Evolutionary conservation across 2,888 invertebrate species (phyloP).

Genomic region (Ctena decussata): DNA sequence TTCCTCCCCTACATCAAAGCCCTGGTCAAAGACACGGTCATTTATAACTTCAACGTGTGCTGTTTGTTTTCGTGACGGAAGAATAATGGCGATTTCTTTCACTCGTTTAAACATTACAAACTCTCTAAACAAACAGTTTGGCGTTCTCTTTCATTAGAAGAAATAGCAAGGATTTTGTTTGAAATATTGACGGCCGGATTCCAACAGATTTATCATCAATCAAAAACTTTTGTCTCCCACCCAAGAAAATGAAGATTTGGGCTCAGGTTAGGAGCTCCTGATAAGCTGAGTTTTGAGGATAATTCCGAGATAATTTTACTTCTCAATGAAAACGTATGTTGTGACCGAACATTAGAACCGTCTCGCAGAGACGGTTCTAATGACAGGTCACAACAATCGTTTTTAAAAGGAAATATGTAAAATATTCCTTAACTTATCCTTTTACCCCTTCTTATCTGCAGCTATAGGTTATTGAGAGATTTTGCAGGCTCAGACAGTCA

Average conservation of each 20-base stretch:
- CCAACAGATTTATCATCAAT: background rate
- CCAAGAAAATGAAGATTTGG: background rate
- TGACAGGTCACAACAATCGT: no score
- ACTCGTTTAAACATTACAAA: background rate
- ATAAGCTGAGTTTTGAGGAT: no score
- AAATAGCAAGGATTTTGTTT: background rate
- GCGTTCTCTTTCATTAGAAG: background rate
- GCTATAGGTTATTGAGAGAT: background rate
- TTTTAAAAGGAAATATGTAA: no score
- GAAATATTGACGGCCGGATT: background rate
- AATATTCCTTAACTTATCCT: no score
- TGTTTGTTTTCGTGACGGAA: background rate
- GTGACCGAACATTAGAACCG: no score
- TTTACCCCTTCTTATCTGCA: no score
- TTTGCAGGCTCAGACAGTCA: background rate
- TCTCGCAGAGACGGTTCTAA: no score
- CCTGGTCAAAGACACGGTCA: background rate
- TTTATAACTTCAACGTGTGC: background rate
- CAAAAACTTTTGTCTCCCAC: background rate
- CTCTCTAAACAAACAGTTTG: slow-evolving; percentile 11
- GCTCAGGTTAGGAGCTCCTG: no score
- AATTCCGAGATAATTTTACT: no score
- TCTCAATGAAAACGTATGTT: no score
- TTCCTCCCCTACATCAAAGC: background rate
- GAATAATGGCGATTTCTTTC: background rate